A percentile compares a stretch with the other conserved stretches of the same genome.
phyloP scores from a whole-genome alignment of 2,797 vertebrate genomes.

The Bovichtus variegatus region DNA sequence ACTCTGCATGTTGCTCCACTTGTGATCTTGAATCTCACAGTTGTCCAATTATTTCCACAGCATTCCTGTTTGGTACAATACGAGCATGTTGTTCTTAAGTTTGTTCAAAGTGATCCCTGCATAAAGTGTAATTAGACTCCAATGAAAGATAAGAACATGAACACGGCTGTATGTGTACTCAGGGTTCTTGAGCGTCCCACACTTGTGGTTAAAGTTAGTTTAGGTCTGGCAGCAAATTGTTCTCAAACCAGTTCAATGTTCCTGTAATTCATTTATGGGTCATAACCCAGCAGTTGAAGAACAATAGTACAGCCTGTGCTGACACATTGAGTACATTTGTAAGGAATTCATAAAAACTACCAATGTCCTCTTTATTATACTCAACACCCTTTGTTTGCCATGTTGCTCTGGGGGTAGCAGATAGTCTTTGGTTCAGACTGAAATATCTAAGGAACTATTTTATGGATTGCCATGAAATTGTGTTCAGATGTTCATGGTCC shows the following conservation, averaged over 20 bases:
- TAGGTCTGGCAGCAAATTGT: constrained; percentile 22
- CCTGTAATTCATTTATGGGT: constrained; percentile 36
- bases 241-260: constrained; percentile 27
- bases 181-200: not conserved
- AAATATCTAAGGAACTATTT: not conserved
- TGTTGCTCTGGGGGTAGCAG: not conserved
- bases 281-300: constrained; percentile 20
- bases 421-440: not conserved
- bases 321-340: constrained; percentile 6
- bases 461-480: not conserved
- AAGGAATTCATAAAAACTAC: not conserved
- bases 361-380: not conserved
- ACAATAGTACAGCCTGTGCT: constrained; percentile 30
- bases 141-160: constrained; percentile 19
- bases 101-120: constrained; percentile 6
- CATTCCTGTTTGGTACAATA: constrained; percentile 11
- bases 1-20: not conserved
- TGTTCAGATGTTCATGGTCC: not conserved
- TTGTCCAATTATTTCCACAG: not conserved
- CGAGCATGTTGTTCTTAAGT: not conserved
- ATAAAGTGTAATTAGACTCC: constrained; percentile 14
- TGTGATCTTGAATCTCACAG: not conserved
- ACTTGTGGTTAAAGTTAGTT: constrained; percentile 19
- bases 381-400: not conserved
- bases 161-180: constrained; percentile 1